A percentile compares a stretch with the other conserved stretches of the same genome.
phyloP scores from a whole-genome alignment of 2,113 vertebrate species.

The Grammomys surdaster region DNA sequence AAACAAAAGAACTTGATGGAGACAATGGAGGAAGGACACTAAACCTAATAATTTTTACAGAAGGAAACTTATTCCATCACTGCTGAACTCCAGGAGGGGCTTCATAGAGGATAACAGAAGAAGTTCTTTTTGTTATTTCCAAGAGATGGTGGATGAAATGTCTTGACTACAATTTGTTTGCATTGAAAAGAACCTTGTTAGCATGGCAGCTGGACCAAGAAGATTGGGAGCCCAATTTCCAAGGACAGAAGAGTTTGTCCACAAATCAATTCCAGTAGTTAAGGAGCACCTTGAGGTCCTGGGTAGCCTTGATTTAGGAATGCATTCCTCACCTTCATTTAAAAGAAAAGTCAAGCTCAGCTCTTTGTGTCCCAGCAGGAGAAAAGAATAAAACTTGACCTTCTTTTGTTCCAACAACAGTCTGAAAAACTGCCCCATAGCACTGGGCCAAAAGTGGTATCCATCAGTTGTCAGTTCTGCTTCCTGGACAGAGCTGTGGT shows the following conservation, averaged over 20 bases:
- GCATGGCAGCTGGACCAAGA: constrained; percentile 13
- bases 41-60: neutral
- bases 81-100: neutral
- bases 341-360: constrained; percentile 64
- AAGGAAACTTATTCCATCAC: neutral
- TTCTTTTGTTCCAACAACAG: constrained; percentile 64
- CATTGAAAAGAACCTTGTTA: constrained; percentile 57
- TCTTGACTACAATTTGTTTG: constrained; percentile 29
- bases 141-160: constrained; percentile 28
- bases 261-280: neutral
- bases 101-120: neutral
- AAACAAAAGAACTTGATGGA: neutral
- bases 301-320: constrained; percentile 59
- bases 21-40: neutral
- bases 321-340: constrained; percentile 58
- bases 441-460: constrained; percentile 66
- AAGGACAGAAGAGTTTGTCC: constrained; percentile 58
- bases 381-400: constrained; percentile 64
- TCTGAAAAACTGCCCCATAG: constrained; percentile 47
- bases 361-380: constrained; percentile 60
- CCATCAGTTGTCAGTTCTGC: constrained; percentile 65
- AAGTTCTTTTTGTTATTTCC: constrained; percentile 20
- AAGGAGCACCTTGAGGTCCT: neutral
- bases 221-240: constrained; percentile 40
- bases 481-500: constrained; percentile 68